A percentile compares a stretch with the other conserved stretches of the same genome.
Conservation (phyloP, 37 sponge, comb jelly and placozoan genomes). For the Tethya wilhelma region DNA sequence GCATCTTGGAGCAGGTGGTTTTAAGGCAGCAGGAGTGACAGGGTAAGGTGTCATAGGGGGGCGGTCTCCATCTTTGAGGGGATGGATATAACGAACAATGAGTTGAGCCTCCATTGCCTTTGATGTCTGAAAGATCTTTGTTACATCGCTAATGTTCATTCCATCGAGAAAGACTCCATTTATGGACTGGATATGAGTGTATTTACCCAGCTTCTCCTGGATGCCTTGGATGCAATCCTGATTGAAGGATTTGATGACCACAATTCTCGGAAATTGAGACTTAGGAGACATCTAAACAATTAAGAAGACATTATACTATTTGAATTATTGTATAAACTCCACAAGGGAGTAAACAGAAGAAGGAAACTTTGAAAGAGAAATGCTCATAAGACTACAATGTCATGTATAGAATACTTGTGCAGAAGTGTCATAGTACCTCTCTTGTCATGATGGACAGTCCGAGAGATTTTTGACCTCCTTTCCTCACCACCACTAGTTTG, state of each 20-base stretch:
- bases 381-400: neutral
- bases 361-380: neutral
- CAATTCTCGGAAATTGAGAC: conserved; percentile 33
- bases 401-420: too few species aligned
- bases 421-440: too few species aligned
- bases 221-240: conserved; percentile 11
- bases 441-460: conserved; percentile 77
- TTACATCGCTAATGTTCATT: conserved; percentile 27
- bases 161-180: conserved; percentile 77
- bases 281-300: conserved; percentile 42
- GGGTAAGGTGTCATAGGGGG: neutral
- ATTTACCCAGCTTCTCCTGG: conserved; percentile 29
- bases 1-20: neutral
- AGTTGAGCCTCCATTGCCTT: conserved; percentile 21
- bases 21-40: neutral
- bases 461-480: conserved; percentile 29
- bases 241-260: conserved; percentile 58
- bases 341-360: neutral
- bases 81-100: conserved; percentile 54
- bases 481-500: conserved; percentile 44
- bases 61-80: neutral
- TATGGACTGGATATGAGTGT: conserved; percentile 73
- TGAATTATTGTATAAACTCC: neutral
- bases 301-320: neutral
- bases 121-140: conserved; percentile 18